A percentile compares a stretch with the other conserved stretches of the same genome.
These are phyloP conservation scores for Yponomeuta evonymella DNA, from an alignment of 2,888 invertebrate species.

Conservation along the genomic window DNA sequence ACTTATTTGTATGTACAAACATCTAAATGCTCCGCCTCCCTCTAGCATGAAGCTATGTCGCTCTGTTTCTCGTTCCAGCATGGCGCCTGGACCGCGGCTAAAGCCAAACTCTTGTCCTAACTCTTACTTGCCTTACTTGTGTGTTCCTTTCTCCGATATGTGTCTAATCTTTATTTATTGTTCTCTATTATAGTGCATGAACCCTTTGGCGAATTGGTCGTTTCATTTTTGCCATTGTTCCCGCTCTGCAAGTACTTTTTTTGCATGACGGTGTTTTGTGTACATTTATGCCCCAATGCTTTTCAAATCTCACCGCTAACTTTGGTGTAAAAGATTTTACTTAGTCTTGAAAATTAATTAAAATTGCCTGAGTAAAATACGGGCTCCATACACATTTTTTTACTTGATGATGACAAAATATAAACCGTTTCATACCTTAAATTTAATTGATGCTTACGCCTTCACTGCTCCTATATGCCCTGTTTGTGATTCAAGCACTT, in stretches of 20 bases:
- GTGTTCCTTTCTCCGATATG: constrained; percentile 37
- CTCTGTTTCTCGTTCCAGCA: constrained; percentile 57
- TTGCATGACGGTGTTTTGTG: too few relatives aligned
- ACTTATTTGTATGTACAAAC: neutral
- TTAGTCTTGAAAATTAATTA: too few relatives aligned
- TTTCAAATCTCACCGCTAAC: too few relatives aligned
- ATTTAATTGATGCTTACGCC: too few relatives aligned
- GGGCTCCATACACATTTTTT: too few relatives aligned
- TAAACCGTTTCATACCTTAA: too few relatives aligned
- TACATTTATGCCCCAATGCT: too few relatives aligned
- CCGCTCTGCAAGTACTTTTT: neutral
- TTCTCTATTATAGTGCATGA: constrained; percentile 11
- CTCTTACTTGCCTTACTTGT: constrained; percentile 38
- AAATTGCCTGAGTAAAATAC: too few relatives aligned
- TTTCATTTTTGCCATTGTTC: neutral
- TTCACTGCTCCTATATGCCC: too few relatives aligned
- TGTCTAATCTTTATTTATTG: constrained; percentile 34
- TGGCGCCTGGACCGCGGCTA: constrained; percentile 57
- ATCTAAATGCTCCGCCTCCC: neutral
- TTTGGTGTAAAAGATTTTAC: too few relatives aligned
- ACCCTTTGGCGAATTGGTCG: neutral
- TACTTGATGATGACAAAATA: too few relatives aligned
- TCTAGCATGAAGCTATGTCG: constrained; percentile 26
- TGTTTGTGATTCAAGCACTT: too few relatives aligned
- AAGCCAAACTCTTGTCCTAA: constrained; percentile 47